Evolutionary conservation across 1,140 invertebrate species (phyloP).

Genomic region (Aphelenchoides besseyi): DNA sequence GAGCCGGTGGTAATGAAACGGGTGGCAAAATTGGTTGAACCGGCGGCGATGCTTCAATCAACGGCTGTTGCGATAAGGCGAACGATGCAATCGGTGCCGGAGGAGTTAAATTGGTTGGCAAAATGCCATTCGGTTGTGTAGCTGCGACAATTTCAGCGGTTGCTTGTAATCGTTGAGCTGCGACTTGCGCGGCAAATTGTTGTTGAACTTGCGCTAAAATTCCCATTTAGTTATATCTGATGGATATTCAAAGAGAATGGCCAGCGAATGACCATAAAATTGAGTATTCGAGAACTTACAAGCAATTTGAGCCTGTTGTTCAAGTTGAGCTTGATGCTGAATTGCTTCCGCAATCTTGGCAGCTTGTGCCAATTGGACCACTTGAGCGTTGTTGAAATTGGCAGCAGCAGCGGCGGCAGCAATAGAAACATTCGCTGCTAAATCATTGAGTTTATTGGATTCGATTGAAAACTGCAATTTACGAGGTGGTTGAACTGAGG

Average conservation of each 20-base stretch:
- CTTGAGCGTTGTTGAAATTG: constrained; percentile 34
- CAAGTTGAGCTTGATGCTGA: constrained; percentile 29
- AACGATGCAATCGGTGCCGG: constrained; percentile 27
- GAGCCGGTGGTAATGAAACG: constrained; percentile 14
- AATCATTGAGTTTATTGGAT: not conserved
- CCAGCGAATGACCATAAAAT: not conserved
- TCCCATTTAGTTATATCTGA: constrained; percentile 2
- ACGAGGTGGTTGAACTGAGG: not conserved
- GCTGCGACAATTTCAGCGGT: constrained; percentile 25
- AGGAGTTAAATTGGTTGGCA: constrained; percentile 4
- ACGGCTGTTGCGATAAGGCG: constrained; percentile 6
- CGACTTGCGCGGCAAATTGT: constrained; percentile 32
- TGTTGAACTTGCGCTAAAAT: constrained; percentile 20
- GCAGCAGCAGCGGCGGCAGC: constrained; percentile 24
- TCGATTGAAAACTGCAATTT: not conserved
- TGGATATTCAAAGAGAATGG: constrained; percentile 1
- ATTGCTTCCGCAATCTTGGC: constrained; percentile 40
- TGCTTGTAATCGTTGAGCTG: constrained; percentile 42
- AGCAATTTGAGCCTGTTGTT: constrained; percentile 37
- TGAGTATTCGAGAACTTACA: constrained; percentile 5
- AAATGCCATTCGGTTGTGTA: not conserved
- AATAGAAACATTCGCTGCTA: constrained; percentile 1
- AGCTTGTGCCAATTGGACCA: constrained; percentile 36
- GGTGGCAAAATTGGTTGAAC: not conserved
- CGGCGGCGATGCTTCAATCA: not conserved